phyloP scores from a whole-genome alignment of 2,888 invertebrate genomes.

The Lepidochitona cinerea region DNA sequence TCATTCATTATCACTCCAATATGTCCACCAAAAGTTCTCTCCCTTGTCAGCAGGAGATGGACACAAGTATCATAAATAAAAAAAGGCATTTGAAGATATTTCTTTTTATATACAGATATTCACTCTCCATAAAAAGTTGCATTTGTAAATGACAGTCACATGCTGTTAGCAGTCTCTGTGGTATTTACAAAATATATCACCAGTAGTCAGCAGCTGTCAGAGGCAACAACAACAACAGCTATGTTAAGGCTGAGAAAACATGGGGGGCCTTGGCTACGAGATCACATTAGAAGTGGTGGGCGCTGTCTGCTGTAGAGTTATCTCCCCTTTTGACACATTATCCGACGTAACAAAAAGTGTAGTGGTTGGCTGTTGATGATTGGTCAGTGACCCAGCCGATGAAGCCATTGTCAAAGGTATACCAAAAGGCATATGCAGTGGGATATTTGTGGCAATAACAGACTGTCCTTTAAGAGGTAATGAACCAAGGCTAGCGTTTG shows the following conservation, averaged over 20 bases:
- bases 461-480: neutral
- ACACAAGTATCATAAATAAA: no score
- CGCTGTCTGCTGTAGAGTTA: neutral
- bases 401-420: neutral
- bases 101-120: neutral
- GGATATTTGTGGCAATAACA: neutral
- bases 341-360: conserved; percentile 44
- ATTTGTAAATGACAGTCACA: neutral
- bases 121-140: neutral
- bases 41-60: no score
- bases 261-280: neutral
- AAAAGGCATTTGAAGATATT: no score
- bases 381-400: conserved; percentile 21
- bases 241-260: neutral
- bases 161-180: no score
- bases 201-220: no score
- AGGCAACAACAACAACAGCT: neutral
- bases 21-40: no score
- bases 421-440: neutral
- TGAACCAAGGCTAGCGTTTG: neutral
- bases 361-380: conserved; percentile 36
- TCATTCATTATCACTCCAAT: neutral
- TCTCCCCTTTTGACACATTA: neutral
- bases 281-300: neutral
- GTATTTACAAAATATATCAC: no score